Base-by-base conservation (phyloP, 2,113 vertebrate genomes). In the Zootoca vivipara region DNA sequence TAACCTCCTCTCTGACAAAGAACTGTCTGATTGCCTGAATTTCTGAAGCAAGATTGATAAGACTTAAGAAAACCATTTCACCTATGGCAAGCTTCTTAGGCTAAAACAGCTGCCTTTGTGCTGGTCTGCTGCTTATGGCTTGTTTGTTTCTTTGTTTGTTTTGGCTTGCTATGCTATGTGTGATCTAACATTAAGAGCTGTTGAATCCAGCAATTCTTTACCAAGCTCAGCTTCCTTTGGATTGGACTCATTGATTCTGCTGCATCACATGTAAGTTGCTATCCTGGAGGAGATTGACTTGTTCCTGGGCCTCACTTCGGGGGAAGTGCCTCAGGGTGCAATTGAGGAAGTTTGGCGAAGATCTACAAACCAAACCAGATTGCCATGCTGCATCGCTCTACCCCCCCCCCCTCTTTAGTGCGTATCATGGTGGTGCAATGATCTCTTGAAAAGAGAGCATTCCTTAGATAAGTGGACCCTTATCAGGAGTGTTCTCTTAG, bases 1-100 rank as follows among this genome's bases (percentile, higher is more conserved):
- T 80, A 93, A 91, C 65, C 69, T 78, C 89, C 85, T 79, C 85
- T 79, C 89, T 86, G 67, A 91, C 0, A 1, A 90, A 95, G 92
- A 93, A 92, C 89, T 83, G 72, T 89, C 80, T 87, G 90, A 90
- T 81, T 86, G 87, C 85, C 83, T 87, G 73, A 88, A 88, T 86
- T 95, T 91, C 86, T 90, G 70, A 78, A 93, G 90, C 85, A 93
- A 92, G 79, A 74, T 78, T 85, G 85, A 95, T 93, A 93, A 95
- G 89, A 89, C 89, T 65, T 93, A 95, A 95, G 92, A 93, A 93
- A 94, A 94, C 93, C 91, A 93, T 89, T 91, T 87, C 90, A 80
- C 92, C 92, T 93, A 90, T 78, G 90, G 86, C 80, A 91, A 85
- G 77, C 83, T 87, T 70, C 90, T 92, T 15, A 75, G 92, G 82